These are phyloP conservation scores for Grantiella picta DNA, from an alignment of 2,113 vertebrate species.

Conservation along the genomic window DNA sequence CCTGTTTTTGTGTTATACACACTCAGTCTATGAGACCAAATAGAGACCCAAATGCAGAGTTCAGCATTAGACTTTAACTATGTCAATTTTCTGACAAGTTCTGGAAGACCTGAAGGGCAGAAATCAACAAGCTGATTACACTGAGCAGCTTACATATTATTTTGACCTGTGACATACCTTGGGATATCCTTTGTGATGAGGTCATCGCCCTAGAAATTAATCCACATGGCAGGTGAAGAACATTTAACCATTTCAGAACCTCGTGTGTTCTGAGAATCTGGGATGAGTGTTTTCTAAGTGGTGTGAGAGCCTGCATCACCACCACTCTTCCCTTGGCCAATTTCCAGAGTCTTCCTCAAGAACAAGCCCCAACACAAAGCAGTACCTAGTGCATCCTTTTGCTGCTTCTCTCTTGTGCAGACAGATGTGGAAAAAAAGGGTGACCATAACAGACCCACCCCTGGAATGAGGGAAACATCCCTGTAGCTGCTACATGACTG, in stretches of 20 bases:
- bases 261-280: background rate
- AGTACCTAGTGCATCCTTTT: background rate
- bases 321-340: background rate
- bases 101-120: background rate
- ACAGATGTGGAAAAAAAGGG: background rate
- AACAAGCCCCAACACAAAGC: background rate
- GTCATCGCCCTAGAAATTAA: background rate
- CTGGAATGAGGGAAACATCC: background rate
- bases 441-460: background rate
- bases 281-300: background rate
- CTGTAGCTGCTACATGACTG: background rate
- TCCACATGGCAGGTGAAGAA: background rate
- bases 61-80: background rate
- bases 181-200: background rate
- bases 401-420: background rate
- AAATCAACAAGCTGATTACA: slow-evolving; percentile 32
- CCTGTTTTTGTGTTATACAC: background rate
- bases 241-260: background rate
- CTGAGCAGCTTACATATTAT: background rate
- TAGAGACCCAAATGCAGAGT: background rate
- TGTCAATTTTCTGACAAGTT: background rate
- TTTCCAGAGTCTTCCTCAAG: background rate
- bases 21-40: background rate
- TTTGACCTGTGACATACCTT: background rate
- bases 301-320: background rate